Percentiles rank a stretch among this genome's conserved stretches.
phyloP scores from a whole-genome alignment of 2,113 vertebrate species.

The Ptychochromis oligacanthus region DNA sequence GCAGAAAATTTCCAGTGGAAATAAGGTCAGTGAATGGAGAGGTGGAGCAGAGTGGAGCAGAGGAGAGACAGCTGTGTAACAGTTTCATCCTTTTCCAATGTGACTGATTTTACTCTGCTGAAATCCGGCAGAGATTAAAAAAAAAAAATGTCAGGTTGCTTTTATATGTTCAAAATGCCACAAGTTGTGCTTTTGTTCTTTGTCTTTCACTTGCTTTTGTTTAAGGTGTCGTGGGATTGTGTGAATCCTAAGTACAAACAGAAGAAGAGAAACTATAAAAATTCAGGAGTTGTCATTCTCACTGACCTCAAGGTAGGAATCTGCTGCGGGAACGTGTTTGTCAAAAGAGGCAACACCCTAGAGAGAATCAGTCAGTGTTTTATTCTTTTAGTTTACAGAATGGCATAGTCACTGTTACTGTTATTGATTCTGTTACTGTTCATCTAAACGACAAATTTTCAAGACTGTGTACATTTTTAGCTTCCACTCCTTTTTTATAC shows the following conservation, averaged over 20 bases:
- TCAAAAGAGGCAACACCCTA: neutral
- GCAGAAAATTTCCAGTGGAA: slow-evolving; percentile 87
- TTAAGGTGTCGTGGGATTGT: slow-evolving; percentile 91
- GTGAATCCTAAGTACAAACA: slow-evolving; percentile 94
- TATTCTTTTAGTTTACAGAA: neutral
- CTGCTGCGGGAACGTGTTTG: neutral
- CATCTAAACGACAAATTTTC: neutral
- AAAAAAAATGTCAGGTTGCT: slow-evolving; percentile 33
- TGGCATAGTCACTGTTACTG: neutral
- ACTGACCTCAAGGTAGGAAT: slow-evolving; percentile 89
- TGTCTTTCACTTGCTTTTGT: slow-evolving; percentile 15
- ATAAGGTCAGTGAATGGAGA: slow-evolving; percentile 85
- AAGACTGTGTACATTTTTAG: neutral
- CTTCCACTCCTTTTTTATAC: neutral
- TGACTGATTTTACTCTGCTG: slow-evolving; percentile 27
- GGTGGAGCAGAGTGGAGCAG: slow-evolving; percentile 8
- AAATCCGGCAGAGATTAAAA: slow-evolving; percentile 36
- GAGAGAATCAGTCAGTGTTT: neutral
- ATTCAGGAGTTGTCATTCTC: slow-evolving; percentile 91
- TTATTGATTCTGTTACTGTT: neutral
- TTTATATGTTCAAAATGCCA: slow-evolving; percentile 6
- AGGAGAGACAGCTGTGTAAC: slow-evolving; percentile 26
- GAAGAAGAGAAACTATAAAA: slow-evolving; percentile 94
- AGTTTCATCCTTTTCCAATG: slow-evolving; percentile 40
- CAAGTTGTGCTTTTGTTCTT: slow-evolving; percentile 14